Percentiles rank a stretch among this genome's conserved stretches.
Evolutionary conservation across 2,113 vertebrate genomes (phyloP).

Genomic region (Colius striatus): DNA sequence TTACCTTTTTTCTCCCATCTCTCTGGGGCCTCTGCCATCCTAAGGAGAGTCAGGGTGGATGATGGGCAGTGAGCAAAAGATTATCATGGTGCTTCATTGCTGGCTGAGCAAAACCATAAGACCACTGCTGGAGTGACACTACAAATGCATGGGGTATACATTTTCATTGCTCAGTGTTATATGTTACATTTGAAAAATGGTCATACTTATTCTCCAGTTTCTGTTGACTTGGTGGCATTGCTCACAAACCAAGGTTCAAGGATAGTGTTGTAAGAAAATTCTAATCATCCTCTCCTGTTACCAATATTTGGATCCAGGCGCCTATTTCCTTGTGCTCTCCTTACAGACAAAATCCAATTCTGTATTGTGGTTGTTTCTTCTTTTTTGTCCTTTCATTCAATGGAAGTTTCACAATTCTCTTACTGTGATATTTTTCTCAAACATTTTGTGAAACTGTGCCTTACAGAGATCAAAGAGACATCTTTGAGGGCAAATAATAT

Average conservation of each 20-base stretch:
- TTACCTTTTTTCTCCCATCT: too few species aligned
- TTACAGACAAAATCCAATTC: background rate
- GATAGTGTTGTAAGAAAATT: background rate
- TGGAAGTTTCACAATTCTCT: background rate
- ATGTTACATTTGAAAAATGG: background rate
- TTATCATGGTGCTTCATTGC: too few species aligned
- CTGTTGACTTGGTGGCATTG: background rate
- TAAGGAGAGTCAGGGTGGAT: too few species aligned
- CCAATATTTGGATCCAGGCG: background rate
- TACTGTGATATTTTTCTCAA: background rate
- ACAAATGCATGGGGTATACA: background rate
- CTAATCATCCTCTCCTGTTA: background rate
- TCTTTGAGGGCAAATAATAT: background rate
- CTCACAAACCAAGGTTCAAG: background rate
- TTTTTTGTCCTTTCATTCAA: background rate
- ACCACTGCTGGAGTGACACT: background rate
- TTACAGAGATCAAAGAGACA: background rate
- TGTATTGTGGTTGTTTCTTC: background rate
- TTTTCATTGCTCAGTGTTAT: background rate
- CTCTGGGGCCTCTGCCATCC: too few species aligned
- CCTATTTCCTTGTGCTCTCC: background rate
- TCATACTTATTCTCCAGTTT: background rate
- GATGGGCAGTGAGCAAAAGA: too few species aligned
- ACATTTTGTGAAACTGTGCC: background rate
- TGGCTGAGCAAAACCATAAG: too few species aligned